Evolutionary conservation across 2,888 invertebrate genomes (phyloP).

Genomic region (Melipona beecheii): DNA sequence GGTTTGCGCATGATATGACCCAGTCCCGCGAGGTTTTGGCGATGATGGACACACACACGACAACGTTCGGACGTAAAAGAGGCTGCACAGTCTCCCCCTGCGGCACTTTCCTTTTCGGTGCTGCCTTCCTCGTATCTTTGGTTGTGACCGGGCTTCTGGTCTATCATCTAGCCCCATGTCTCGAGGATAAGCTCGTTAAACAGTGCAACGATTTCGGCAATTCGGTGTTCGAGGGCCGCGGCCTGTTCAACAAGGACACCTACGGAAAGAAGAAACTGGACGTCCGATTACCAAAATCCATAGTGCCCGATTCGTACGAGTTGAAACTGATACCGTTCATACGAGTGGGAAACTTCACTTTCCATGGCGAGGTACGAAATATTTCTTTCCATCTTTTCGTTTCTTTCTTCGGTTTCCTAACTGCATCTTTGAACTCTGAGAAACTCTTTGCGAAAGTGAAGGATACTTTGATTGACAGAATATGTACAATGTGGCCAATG

Average conservation of each 20-base stretch:
- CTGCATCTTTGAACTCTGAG: slow-evolving; percentile 10
- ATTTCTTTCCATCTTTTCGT: too few species aligned
- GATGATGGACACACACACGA: slow-evolving; percentile 88
- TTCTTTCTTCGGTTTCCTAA: neutral
- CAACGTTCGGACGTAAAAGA: slow-evolving; percentile 88
- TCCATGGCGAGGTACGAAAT: slow-evolving; percentile 86
- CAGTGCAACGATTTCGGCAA: slow-evolving; percentile 58
- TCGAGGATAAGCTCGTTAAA: slow-evolving; percentile 83
- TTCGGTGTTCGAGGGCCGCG: slow-evolving; percentile 62
- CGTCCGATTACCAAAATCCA: slow-evolving; percentile 89
- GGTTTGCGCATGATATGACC: slow-evolving; percentile 79
- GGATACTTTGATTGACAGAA: neutral
- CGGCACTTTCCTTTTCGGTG: slow-evolving; percentile 87
- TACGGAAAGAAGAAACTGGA: slow-evolving; percentile 84
- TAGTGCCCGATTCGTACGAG: slow-evolving; percentile 89
- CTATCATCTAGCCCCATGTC: slow-evolving; percentile 90
- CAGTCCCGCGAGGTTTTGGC: slow-evolving; percentile 84
- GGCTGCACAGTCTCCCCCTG: slow-evolving; percentile 88
- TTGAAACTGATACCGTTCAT: slow-evolving; percentile 90
- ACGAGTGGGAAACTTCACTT: slow-evolving; percentile 91
- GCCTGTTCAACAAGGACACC: slow-evolving; percentile 50
- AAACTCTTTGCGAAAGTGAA: slow-evolving; percentile 13
- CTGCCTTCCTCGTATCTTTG: slow-evolving; percentile 88
- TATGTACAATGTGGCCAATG: too few species aligned
- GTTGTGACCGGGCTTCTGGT: slow-evolving; percentile 90